Conservation (phyloP, 2,797 vertebrate genomes). For the Podargus strigoides region DNA sequence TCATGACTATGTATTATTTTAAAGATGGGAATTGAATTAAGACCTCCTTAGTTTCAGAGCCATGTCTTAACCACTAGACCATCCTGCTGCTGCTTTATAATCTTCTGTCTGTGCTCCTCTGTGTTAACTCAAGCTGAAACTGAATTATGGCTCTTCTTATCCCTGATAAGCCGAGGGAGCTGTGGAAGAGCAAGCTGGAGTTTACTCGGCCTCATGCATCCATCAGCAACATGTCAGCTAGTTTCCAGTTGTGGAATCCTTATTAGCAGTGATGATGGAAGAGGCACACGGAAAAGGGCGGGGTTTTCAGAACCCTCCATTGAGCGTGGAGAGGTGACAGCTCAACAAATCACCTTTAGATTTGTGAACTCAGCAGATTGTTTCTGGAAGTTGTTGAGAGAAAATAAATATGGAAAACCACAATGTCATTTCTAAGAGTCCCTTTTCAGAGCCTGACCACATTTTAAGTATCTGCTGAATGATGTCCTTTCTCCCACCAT, state of each 20-base stretch:
- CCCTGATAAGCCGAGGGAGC: not conserved
- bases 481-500: slow-evolving; percentile 58
- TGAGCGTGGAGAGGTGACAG: not conserved
- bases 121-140: not conserved
- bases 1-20: not conserved
- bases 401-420: slow-evolving; percentile 69
- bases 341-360: slow-evolving; percentile 60
- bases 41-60: not conserved
- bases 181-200: not conserved
- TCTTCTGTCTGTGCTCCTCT: not conserved
- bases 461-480: slow-evolving; percentile 69
- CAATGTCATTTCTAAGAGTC: slow-evolving; percentile 63
- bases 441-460: slow-evolving; percentile 64
- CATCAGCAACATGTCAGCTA: slow-evolving; percentile 40
- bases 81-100: not conserved
- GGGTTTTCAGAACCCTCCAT: not conserved
- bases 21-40: not conserved
- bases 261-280: slow-evolving; percentile 23
- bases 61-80: not conserved
- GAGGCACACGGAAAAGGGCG: not conserved
- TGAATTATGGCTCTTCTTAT: not conserved
- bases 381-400: slow-evolving; percentile 64
- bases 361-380: slow-evolving; percentile 63
- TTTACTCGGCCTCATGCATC: slow-evolving; percentile 1
- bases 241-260: slow-evolving; percentile 14